Base-by-base conservation (phyloP, 2,888 invertebrate species). In the Augiades crinisus region DNA sequence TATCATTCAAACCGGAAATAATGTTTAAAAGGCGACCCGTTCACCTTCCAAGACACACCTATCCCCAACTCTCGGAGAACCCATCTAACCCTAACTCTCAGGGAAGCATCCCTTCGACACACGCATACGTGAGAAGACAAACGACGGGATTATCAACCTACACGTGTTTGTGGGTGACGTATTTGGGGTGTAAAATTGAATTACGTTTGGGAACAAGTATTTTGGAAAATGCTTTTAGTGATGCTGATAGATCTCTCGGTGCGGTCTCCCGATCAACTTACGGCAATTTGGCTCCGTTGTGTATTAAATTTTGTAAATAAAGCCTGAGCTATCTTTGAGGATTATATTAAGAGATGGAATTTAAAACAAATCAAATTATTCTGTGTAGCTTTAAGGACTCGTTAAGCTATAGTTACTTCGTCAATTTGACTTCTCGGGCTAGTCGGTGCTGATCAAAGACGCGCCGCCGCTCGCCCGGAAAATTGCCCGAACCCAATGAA, bases 401-500 rank as follows among this genome's bases (percentile, higher is more conserved):
- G 70, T 70, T 71, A 67, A 70, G 60, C 61, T 54, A 62, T 76
- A 73, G 70, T 78, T 76, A 70, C 68, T 71, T 64, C 69, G 73
- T 76, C 78, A 78, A 77, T 77, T 78, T 76, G 75, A 81, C 75
- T 82, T 77, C 78, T 71, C 71, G 70, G 72, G 67, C 70, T 64
- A 76, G 77, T 65, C 74, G 67, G 60, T 60, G 69, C 74, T 80
- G 88, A 90, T 90, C 90, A 90, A 90, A 90, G 90, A 82, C 80
- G 79, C 79, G 81, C 56, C 77, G 77, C 65, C 81, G 71, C 72
- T 81, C 81, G 78, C 65, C 81, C 75, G 87, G 83, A 89, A 90
- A 90, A 90, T 90, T 89, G 86, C 75, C 84, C 78, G 70, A 68
- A 81, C 83, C 80, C 90, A 89, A 87, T 90, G 90, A 90, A 90